Conservation (phyloP, 2,888 invertebrate genomes). For the Metallyticus violacea region DNA sequence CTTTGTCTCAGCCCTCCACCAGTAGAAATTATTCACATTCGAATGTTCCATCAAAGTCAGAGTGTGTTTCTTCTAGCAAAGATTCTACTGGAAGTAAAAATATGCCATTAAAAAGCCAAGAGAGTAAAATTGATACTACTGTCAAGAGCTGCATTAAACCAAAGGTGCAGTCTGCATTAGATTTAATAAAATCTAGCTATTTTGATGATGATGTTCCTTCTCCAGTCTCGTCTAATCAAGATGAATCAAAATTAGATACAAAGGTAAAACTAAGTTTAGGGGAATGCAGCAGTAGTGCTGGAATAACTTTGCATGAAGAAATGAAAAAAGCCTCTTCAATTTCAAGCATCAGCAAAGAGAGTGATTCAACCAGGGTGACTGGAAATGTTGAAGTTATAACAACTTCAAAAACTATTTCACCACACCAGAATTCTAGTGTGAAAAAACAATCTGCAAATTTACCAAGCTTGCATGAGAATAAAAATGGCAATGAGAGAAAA, state of each 20-base stretch:
- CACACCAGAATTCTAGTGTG: background rate
- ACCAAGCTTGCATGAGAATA: background rate
- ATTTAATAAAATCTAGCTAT: slow-evolving; percentile 11
- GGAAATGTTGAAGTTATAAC: background rate
- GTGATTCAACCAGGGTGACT: background rate
- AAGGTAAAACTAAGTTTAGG: background rate
- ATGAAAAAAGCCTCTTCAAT: background rate
- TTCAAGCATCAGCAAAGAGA: background rate
- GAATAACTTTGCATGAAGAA: too few species aligned
- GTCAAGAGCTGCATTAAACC: background rate
- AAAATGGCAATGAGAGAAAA: background rate
- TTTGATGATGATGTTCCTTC: slow-evolving; percentile 12
- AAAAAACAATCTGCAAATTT: background rate
- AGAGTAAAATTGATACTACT: background rate
- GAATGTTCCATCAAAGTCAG: background rate
- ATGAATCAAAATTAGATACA: background rate
- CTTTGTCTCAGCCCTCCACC: background rate
- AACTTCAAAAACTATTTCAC: background rate
- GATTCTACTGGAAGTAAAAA: background rate
- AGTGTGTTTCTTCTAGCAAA: background rate
- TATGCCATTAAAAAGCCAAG: background rate
- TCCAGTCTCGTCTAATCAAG: background rate
- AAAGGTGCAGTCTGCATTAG: background rate
- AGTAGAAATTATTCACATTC: background rate
- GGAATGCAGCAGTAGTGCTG: background rate